Percentiles rank a stretch among this genome's conserved stretches.
Evolutionary conservation across 2,113 vertebrate species (phyloP).

Genomic region (Phaethon lepturus): DNA sequence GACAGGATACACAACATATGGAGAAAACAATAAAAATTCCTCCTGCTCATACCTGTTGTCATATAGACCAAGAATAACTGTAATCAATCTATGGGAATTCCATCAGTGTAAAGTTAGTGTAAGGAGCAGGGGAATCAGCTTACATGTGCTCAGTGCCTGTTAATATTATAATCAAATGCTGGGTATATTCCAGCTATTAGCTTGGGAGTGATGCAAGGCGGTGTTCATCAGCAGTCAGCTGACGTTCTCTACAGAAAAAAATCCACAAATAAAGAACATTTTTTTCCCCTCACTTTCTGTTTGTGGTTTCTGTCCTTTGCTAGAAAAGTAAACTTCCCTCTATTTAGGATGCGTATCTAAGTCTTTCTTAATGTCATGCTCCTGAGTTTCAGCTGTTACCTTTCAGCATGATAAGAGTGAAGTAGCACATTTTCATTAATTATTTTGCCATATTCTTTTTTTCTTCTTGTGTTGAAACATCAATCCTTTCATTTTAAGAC

Average conservation of each 20-base stretch:
- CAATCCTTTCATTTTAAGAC: constrained; percentile 9
- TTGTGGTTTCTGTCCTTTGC: background rate
- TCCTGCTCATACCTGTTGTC: background rate
- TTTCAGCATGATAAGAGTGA: background rate
- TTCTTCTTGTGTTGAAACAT: background rate
- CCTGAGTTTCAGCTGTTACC: background rate
- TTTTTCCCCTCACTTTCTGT: background rate
- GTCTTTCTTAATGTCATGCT: background rate
- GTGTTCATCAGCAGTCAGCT: background rate
- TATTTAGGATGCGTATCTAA: background rate
- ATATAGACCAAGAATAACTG: background rate
- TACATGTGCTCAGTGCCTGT: background rate
- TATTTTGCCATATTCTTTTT: background rate
- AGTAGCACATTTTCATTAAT: constrained; percentile 11
- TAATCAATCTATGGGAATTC: background rate
- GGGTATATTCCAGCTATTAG: background rate
- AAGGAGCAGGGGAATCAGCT: background rate
- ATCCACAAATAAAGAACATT: background rate
- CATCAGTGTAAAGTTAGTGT: background rate
- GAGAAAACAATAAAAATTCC: background rate
- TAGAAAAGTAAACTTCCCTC: background rate
- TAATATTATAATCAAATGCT: background rate
- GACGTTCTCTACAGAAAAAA: background rate
- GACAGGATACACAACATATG: background rate
- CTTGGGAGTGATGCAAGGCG: background rate